phyloP scores from a whole-genome alignment of 2,797 vertebrate genomes.

The Muscicapa striata region DNA sequence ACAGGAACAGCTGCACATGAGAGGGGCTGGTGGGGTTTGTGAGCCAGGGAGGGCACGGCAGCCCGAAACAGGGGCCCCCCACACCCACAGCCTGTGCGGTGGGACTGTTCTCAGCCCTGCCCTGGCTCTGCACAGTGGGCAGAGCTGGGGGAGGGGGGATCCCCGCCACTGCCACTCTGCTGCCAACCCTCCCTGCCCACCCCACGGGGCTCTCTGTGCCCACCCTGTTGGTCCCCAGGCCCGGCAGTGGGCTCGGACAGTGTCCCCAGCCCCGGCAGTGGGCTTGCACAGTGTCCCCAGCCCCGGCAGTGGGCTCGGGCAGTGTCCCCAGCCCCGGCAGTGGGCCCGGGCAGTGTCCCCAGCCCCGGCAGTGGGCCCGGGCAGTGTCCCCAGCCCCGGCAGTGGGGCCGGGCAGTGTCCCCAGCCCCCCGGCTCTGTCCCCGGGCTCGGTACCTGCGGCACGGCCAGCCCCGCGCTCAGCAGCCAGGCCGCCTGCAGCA shows the following conservation, averaged over 20 bases:
- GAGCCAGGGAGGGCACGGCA: neutral
- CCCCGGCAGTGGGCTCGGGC: fast-evolving
- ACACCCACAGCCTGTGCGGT: fast-evolving
- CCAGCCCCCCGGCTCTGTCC: fast-evolving
- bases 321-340: neutral
- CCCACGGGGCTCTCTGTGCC: neutral
- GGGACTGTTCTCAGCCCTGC: fast-evolving
- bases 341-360: fast-evolving
- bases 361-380: no score
- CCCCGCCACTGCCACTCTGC: fast-evolving
- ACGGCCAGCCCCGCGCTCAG: constrained; percentile 82
- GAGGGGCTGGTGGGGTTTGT: fast-evolving
- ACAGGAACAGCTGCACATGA: constrained; percentile 83
- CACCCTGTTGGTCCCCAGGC: neutral
- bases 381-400: neutral
- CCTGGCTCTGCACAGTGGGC: fast-evolving
- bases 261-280: neutral
- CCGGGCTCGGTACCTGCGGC: constrained; percentile 77
- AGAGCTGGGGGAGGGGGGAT: neutral
- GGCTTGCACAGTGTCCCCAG: neutral
- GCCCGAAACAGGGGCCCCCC: no score
- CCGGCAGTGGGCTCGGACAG: fast-evolving
- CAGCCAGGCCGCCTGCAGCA: constrained; percentile 82
- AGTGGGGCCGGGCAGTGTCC: neutral
- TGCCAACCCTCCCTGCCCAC: fast-evolving